Evolutionary conservation across 1,140 invertebrate genomes (phyloP).

Genomic region (Chlorops oryzae): DNA sequence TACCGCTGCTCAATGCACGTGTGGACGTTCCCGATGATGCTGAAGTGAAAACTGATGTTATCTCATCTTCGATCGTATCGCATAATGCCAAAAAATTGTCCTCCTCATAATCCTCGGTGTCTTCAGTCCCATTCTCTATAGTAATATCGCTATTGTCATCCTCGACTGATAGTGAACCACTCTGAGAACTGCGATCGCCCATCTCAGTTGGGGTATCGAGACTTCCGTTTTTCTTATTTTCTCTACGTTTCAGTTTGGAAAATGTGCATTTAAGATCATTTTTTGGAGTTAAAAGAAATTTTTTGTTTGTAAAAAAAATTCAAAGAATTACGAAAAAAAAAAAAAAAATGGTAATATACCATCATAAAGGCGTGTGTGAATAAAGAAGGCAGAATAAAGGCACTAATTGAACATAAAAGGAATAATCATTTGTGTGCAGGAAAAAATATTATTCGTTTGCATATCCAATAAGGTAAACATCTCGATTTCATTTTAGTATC

Average conservation of each 20-base stretch:
- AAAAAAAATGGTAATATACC: too few relatives aligned
- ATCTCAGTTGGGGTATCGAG: conserved; percentile 31
- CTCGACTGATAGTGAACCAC: conserved; percentile 42
- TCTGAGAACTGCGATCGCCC: conserved; percentile 30
- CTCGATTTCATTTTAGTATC: too few relatives aligned
- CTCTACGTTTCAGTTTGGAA: conserved; percentile 21
- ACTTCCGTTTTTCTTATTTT: conserved; percentile 34
- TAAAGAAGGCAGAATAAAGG: too few relatives aligned
- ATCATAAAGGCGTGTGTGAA: too few relatives aligned
- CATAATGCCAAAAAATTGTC: conserved; percentile 30
- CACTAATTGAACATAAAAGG: too few relatives aligned
- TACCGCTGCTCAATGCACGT: neutral
- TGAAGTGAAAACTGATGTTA: conserved; percentile 18
- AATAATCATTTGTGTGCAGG: too few relatives aligned
- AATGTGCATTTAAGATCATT: neutral
- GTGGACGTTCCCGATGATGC: neutral
- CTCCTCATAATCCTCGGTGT: conserved; percentile 43
- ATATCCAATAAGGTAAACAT: too few relatives aligned
- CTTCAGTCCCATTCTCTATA: conserved; percentile 41
- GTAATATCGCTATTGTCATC: conserved; percentile 46
- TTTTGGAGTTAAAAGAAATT: too few relatives aligned
- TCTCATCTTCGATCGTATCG: conserved; percentile 26
- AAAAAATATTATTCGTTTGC: too few relatives aligned
- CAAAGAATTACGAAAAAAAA: too few relatives aligned
- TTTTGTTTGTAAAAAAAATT: too few relatives aligned